Evolutionary conservation across 2,113 vertebrate genomes (phyloP).

Genomic region (Neotragus pygmaeus): DNA sequence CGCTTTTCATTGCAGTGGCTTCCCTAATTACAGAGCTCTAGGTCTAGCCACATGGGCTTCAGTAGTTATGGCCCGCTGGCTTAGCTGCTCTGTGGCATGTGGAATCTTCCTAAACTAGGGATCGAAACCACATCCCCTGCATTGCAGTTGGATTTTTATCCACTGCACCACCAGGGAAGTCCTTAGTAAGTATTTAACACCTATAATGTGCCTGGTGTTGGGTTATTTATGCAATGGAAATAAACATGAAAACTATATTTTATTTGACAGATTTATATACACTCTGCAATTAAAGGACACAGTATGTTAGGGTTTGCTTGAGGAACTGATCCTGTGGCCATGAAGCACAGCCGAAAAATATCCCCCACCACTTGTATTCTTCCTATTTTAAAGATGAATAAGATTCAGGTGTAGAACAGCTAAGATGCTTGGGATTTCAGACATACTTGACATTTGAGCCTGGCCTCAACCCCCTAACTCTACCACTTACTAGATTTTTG

Average conservation of each 20-base stretch:
- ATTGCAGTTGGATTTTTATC: not conserved
- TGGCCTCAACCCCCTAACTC: not conserved
- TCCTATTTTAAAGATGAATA: not conserved
- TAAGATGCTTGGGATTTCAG: not conserved
- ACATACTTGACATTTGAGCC: not conserved
- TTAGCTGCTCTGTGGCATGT: not conserved
- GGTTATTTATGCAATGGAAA: not conserved
- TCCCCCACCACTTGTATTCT: not conserved
- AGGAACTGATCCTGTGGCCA: not conserved
- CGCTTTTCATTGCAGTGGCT: not conserved
- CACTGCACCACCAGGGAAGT: not conserved
- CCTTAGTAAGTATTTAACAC: not conserved
- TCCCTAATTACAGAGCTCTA: not conserved
- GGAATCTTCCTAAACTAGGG: not conserved
- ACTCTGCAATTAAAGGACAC: not conserved
- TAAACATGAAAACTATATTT: constrained; percentile 14
- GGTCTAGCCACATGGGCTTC: not conserved
- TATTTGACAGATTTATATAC: not conserved
- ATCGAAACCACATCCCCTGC: not conserved
- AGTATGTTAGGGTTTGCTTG: not conserved
- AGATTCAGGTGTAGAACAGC: not conserved
- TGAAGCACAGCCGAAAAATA: not conserved
- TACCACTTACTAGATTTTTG: not conserved
- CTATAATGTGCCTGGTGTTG: not conserved
- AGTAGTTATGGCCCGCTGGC: not conserved